phyloP scores from a whole-genome alignment of 2,113 vertebrate species.

The Solea senegalensis region DNA sequence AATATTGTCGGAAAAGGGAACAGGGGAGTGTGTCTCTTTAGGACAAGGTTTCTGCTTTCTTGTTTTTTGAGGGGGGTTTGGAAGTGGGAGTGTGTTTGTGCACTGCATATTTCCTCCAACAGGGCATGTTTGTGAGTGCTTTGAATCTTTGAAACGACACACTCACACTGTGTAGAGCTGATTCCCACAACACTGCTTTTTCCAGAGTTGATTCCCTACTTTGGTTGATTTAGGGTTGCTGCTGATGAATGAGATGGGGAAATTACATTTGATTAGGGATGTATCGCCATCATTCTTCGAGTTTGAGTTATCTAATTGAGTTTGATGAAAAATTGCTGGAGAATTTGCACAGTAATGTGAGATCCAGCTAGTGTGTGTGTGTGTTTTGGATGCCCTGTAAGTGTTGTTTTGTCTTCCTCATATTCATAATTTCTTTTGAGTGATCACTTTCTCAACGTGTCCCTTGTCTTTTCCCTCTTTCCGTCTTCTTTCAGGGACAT shows the following conservation, averaged over 20 bases:
- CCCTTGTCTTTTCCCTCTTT: background rate
- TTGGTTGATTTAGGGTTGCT: constrained; percentile 31
- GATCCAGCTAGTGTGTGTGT: constrained; percentile 17
- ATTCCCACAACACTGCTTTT: constrained; percentile 38
- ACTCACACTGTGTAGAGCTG: background rate
- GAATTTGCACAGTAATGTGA: constrained; percentile 2
- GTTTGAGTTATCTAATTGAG: constrained; percentile 26
- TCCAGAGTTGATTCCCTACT: constrained; percentile 38
- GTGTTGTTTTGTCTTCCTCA: constrained; percentile 18
- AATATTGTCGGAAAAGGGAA: constrained; percentile 32
- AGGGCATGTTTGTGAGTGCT: constrained; percentile 15
- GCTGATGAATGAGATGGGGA: constrained; percentile 35
- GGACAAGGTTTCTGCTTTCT: constrained; percentile 25
- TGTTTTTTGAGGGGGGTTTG: constrained; percentile 1
- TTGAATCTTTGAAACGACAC: constrained; percentile 11
- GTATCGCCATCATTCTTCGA: constrained; percentile 11
- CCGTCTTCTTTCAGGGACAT: constrained; percentile 87
- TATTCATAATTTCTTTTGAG: constrained; percentile 7
- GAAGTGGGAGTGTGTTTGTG: constrained; percentile 48
- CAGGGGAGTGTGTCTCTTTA: constrained; percentile 32
- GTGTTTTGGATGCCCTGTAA: constrained; percentile 21
- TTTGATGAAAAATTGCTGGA: constrained; percentile 19
- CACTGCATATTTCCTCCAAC: constrained; percentile 47
- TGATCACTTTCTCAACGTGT: constrained; percentile 4
- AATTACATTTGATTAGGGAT: constrained; percentile 54